Evolutionary conservation across 2,797 vertebrate genomes (phyloP).

Genomic region (Capromys pilorides): DNA sequence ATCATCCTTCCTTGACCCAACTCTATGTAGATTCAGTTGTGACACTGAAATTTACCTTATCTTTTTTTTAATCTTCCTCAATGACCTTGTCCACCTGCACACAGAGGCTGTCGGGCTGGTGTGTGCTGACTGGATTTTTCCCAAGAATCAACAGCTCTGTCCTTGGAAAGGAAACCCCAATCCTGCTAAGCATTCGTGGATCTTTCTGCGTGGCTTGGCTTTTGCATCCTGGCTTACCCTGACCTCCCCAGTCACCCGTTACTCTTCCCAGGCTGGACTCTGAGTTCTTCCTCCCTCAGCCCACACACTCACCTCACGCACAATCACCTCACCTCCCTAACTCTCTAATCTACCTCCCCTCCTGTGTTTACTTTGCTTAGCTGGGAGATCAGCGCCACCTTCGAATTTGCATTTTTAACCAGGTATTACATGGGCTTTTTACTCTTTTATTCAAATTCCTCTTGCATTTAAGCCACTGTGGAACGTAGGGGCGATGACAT

Average conservation of each 20-base stretch:
- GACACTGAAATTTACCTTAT: not conserved
- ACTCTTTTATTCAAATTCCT: constrained; percentile 59
- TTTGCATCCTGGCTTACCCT: not conserved
- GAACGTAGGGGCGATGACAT: not conserved
- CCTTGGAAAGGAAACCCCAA: not conserved
- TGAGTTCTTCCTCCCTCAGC: not conserved
- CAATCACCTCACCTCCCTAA: too few species aligned
- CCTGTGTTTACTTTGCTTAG: constrained; percentile 50
- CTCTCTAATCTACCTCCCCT: not conserved
- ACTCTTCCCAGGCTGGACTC: not conserved
- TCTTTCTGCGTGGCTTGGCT: not conserved
- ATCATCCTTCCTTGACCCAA: not conserved
- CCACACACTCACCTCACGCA: too few species aligned
- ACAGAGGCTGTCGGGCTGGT: not conserved
- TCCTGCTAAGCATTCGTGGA: not conserved
- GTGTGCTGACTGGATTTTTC: constrained; percentile 22
- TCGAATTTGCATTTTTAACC: constrained; percentile 74
- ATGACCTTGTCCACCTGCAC: not conserved
- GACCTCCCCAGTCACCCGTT: not conserved
- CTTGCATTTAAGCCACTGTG: constrained; percentile 59
- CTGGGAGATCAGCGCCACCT: constrained; percentile 42
- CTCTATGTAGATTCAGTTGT: not conserved
- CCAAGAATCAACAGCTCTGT: not conserved
- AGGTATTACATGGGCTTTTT: constrained; percentile 30
- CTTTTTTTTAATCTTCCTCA: not conserved